Evolutionary conservation across 2,888 invertebrate genomes (phyloP), one percentile per base, ranked within the genome.

Genomic region (Loripinus fragilis): DNA sequence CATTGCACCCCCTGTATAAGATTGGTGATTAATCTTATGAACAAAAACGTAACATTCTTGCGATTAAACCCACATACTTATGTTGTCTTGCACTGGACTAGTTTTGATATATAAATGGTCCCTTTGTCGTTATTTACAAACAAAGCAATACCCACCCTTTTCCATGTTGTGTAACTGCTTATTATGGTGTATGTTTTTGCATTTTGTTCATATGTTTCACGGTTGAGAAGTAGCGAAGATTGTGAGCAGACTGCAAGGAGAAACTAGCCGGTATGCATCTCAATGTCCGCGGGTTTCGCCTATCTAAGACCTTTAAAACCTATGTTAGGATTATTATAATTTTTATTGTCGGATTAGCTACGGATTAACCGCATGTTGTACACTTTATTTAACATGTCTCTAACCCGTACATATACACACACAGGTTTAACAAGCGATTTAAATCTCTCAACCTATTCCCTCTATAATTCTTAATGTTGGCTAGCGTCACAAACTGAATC

Each of bases 11-110:
- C n/a, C n/a, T n/a, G n/a, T n/a, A n/a, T n/a, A n/a, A 38, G 38
- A 45, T 8, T 45, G 17, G 10, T 60, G 60, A 60, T 60, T 60
- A 60, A 60, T 60, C 60, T 60, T 60, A 60, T 60, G 60, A 17
- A 30, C n/a, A 60, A 60, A 30, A 28, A 60, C 60, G 33, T 60
- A 60, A 60, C 28, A 60, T 20, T 10, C 2, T 33, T 1, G 5
- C 28, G 60, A 30, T 60, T 60, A 60, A 33, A 33, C 17, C 5
- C 5, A 17, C 60, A 60, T 60, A 33, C 33, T 33, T 60, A 2
- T 60, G 12, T 12, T 60, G n/a, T 60, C 7, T 33, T 38, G 25
- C 12, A 38, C 5, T n/a, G n/a, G n/a, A n/a, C n/a, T n/a, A n/a
- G 5, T 38, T 12, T 38, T 38, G 5, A 12, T 12, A 8, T 38